phyloP scores from a whole-genome alignment of 2,888 invertebrate genomes.

The Altica lythri region DNA sequence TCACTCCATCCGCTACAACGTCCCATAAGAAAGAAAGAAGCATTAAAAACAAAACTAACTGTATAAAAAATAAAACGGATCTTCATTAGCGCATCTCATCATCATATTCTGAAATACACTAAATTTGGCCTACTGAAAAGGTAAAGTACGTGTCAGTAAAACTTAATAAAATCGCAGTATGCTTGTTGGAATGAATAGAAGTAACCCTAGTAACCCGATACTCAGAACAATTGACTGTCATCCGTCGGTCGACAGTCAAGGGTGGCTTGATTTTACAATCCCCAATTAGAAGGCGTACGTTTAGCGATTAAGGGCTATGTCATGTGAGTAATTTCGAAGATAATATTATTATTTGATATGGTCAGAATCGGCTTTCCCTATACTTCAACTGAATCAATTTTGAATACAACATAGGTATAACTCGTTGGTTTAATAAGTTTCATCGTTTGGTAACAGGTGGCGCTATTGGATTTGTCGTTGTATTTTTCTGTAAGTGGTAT shows the following conservation, averaged over 20 bases:
- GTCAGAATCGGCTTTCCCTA: conserved; percentile 13
- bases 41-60: too few relatives aligned
- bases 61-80: too few relatives aligned
- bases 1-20: too few relatives aligned
- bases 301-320: conserved; percentile 44
- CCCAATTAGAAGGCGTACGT: conserved; percentile 52
- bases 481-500: too few relatives aligned
- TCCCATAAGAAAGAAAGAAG: too few relatives aligned
- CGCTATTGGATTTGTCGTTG: too few relatives aligned
- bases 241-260: conserved; percentile 50
- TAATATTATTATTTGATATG: conserved; percentile 37
- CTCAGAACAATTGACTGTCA: conserved; percentile 47
- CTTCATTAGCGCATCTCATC: not conserved
- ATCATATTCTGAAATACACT: not conserved
- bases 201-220: conserved; percentile 49
- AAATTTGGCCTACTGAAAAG: conserved; percentile 13
- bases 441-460: too few relatives aligned
- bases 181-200: conserved; percentile 42
- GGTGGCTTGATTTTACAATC: conserved; percentile 55
- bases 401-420: too few relatives aligned
- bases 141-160: conserved; percentile 37
- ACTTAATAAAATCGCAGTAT: conserved; percentile 45
- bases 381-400: too few relatives aligned
- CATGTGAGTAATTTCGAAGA: conserved; percentile 41
- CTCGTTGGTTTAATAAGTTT: too few relatives aligned